Percentiles rank a stretch among this genome's conserved stretches.
phyloP scores from a whole-genome alignment of 2,113 vertebrate genomes.

The Gila orcuttii region DNA sequence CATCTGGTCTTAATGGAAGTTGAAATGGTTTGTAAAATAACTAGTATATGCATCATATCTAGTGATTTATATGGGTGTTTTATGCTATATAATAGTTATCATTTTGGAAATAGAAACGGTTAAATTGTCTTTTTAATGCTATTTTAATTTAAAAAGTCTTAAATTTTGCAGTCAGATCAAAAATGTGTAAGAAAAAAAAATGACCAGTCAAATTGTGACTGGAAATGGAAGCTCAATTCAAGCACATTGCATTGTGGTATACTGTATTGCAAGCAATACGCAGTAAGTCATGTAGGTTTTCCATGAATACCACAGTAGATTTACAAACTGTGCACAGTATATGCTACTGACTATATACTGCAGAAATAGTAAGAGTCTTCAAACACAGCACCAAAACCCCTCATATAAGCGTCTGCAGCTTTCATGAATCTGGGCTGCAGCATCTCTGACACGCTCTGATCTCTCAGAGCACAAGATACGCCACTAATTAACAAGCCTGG shows the following conservation, averaged over 20 bases:
- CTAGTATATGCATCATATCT: neutral
- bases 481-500: constrained; percentile 24
- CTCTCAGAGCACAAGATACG: neutral
- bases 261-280: neutral
- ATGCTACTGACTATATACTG: too few relatives aligned
- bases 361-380: too few relatives aligned
- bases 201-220: neutral
- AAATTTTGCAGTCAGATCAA: neutral
- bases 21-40: neutral
- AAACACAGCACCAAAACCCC: neutral
- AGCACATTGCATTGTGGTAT: neutral
- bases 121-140: neutral
- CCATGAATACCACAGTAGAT: too few relatives aligned
- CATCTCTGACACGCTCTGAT: neutral
- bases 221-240: neutral
- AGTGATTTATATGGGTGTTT: neutral
- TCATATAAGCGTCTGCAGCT: neutral
- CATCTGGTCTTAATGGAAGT: neutral
- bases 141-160: neutral
- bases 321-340: too few relatives aligned
- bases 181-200: neutral
- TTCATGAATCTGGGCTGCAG: neutral
- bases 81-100: neutral
- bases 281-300: neutral
- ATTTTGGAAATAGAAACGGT: neutral